Base-by-base conservation (phyloP, 2,888 invertebrate species). In the Notodonta ziczac region DNA sequence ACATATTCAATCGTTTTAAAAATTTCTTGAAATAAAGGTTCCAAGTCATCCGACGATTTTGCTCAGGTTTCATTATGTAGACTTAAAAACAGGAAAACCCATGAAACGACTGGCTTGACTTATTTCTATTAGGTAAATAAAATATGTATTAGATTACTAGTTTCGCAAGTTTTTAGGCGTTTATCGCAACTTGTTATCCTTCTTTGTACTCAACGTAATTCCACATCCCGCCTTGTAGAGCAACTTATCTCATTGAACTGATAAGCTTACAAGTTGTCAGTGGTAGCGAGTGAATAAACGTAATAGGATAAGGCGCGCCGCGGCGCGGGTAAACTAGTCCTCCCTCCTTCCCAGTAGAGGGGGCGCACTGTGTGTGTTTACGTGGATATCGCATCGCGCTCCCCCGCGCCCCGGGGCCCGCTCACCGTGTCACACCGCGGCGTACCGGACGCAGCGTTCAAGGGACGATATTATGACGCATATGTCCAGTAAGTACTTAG, bases 321-420 rank as follows among this genome's bases (percentile, higher is more conserved):
- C 63, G 60, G 60, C 61, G 70, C 61, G 63, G 67, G 70, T 66
- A 73, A 70, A 70, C 70, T 70, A 63, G 53, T 61, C 10, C 13
- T 24, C 10, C 54, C 13, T 24, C 10, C 35, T 12, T 32, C 24
- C 54, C 39, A 32, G 53, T 32, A 9, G 32, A 4, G 24, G 53
- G 53, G 50, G 12, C 39, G n/a, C 35, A 14, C n/a, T 39, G 39
- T 53, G 53, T 53, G 53, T 40, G n/a, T 70, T 69, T 76, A 77
- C 73, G 75, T 73, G 67, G 81, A 76, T 77, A 80, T 78, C 82
- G 76, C 74, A 72, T 80, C 77, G 72, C 73, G 72, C 67, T 77
- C 69, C 5, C 44, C 5, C 12, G 3, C 44, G 13, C 60, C 48
- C 61, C 12, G 42, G 52, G 9, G 50, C 61, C 63, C 16, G 53